These are phyloP conservation scores for Drosophila lacicola DNA, from an alignment of 2,888 invertebrate species.

Conservation along the genomic window DNA sequence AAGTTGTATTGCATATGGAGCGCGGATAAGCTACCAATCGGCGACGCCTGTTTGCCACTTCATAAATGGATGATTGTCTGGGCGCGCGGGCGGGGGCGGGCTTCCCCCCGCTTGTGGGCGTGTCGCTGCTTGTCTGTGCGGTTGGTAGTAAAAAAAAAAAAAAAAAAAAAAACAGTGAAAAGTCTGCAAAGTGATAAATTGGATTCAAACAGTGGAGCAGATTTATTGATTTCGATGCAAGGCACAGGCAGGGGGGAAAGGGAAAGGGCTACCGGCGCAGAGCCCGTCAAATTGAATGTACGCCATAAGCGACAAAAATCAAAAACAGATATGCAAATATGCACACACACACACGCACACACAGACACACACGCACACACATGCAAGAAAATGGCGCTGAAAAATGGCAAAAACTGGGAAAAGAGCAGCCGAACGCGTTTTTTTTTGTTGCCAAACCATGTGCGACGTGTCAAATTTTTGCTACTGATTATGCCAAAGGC, in stretches of 20 bases:
- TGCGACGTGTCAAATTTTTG: constrained; percentile 68
- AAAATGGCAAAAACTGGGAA: constrained; percentile 23
- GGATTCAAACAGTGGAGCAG: constrained; percentile 78
- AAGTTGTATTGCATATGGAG: constrained; percentile 66
- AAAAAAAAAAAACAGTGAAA: constrained; percentile 35
- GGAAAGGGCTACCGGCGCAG: constrained; percentile 10
- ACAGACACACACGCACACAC: constrained; percentile 3
- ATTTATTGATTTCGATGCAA: constrained; percentile 73
- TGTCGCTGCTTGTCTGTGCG: constrained; percentile 41
- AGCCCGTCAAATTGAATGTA: constrained; percentile 71
- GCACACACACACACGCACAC: constrained; percentile 31
- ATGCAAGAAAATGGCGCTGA: constrained; percentile 40
- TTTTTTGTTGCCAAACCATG: constrained; percentile 46
- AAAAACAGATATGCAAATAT: constrained; percentile 75
- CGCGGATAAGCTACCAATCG: constrained; percentile 63
- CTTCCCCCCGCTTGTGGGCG: constrained; percentile 38
- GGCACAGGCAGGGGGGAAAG: constrained; percentile 13
- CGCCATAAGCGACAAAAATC: constrained; percentile 78
- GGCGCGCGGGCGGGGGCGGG: background rate
- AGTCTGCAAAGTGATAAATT: constrained; percentile 76
- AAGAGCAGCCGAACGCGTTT: constrained; percentile 31
- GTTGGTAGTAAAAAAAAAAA: constrained; percentile 9
- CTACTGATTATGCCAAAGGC: constrained; percentile 72
- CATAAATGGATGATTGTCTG: constrained; percentile 58
- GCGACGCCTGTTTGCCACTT: constrained; percentile 59